Evolutionary conservation across 2,113 vertebrate genomes (phyloP).

Genomic region (Myxocyprinus asiaticus): DNA sequence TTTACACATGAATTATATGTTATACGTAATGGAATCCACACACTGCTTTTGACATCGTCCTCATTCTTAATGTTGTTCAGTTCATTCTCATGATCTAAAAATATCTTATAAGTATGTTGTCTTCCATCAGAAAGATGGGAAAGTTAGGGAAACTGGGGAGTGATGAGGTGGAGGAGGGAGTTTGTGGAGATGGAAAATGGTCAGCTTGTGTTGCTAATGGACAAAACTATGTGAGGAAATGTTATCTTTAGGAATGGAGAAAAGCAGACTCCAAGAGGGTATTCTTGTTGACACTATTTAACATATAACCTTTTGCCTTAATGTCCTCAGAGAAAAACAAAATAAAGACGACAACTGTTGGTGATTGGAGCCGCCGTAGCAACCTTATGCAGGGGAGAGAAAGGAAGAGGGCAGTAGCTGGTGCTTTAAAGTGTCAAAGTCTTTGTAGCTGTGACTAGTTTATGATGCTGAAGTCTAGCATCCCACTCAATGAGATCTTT

Average conservation of each 20-base stretch:
- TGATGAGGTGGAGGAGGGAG: not conserved
- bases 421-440: slow-evolving; percentile 96
- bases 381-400: slow-evolving; percentile 78
- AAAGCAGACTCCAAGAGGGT: slow-evolving; percentile 75
- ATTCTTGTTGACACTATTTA: slow-evolving; percentile 83
- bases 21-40: not conserved
- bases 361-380: slow-evolving; percentile 81
- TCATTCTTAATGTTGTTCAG: not conserved
- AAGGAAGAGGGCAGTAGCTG: slow-evolving; percentile 83
- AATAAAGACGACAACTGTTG: slow-evolving; percentile 73
- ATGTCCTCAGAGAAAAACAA: slow-evolving; percentile 64
- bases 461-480: slow-evolving; percentile 99
- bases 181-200: slow-evolving; percentile 23
- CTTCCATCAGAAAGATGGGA: slow-evolving; percentile 16
- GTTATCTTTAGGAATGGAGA: slow-evolving; percentile 71
- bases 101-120: slow-evolving; percentile 6
- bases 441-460: slow-evolving; percentile 97
- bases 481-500: slow-evolving; percentile 98
- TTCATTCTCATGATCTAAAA: slow-evolving; percentile 5
- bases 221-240: slow-evolving; percentile 73
- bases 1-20: not conserved
- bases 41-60: not conserved
- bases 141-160: not conserved
- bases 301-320: slow-evolving; percentile 80
- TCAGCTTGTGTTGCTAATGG: slow-evolving; percentile 35